A percentile compares a stretch with the other conserved stretches of the same genome.
Conservation (phyloP, 2,113 vertebrate genomes). For the Megaptera novaeangliae region DNA sequence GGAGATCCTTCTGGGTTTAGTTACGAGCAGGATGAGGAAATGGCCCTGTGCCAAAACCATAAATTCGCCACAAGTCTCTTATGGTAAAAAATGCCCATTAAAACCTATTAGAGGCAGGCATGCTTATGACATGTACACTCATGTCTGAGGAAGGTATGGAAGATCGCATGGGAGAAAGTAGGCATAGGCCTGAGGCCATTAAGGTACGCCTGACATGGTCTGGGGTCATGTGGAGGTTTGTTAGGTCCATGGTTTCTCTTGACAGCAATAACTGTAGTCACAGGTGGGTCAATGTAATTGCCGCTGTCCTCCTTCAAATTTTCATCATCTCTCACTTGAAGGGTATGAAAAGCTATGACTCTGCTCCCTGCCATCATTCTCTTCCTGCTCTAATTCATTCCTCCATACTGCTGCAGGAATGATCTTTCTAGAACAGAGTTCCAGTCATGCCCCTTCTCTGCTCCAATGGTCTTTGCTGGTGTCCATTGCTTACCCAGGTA, state of each 20-base stretch:
- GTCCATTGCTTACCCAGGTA: neutral
- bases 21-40: neutral
- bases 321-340: neutral
- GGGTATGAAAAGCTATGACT: neutral
- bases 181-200: neutral
- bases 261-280: neutral
- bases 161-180: neutral
- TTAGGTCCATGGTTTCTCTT: neutral
- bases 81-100: neutral
- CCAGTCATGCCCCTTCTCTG: neutral
- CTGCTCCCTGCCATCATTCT: neutral
- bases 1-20: neutral
- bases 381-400: neutral
- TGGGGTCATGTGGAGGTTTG: neutral
- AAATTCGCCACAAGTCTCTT: neutral
- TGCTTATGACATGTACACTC: neutral
- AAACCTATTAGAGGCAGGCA: conserved; percentile 3
- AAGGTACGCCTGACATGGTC: neutral
- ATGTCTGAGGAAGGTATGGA: neutral
- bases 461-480: neutral
- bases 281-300: neutral
- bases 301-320: neutral
- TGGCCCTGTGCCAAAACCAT: neutral
- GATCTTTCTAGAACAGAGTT: neutral
- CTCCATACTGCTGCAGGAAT: neutral